Conservation (phyloP, 2,797 vertebrate species). For the Mastacembelus armatus region DNA sequence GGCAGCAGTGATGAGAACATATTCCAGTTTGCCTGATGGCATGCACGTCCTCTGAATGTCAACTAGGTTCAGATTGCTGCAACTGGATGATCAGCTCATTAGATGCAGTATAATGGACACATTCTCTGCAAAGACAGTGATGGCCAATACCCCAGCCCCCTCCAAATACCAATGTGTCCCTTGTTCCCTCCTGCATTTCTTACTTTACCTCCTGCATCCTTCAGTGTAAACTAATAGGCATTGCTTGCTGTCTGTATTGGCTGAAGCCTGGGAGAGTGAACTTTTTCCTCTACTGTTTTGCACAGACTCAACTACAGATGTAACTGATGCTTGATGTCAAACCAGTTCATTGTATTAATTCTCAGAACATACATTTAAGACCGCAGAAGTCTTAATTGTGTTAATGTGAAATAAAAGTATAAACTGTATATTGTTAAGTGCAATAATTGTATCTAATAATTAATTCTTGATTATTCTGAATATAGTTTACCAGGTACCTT, state of each 20-base stretch:
- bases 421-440: too few relatives aligned
- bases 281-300: background rate
- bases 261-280: background rate
- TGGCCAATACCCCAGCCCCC: slow-evolving; percentile 24
- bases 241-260: background rate
- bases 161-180: slow-evolving; percentile 19
- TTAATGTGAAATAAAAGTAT: too few relatives aligned
- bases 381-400: too few relatives aligned
- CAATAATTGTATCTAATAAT: too few relatives aligned
- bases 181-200: background rate
- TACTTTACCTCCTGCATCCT: background rate
- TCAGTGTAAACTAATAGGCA: background rate
- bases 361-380: too few relatives aligned
- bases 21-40: slow-evolving; percentile 45
- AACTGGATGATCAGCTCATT: slow-evolving; percentile 66
- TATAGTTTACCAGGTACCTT: too few relatives aligned
- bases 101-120: slow-evolving; percentile 55
- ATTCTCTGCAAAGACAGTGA: slow-evolving; percentile 36
- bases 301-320: too few relatives aligned
- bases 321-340: too few relatives aligned
- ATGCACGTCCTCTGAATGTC: slow-evolving; percentile 60
- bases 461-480: too few relatives aligned
- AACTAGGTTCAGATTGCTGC: slow-evolving; percentile 51
- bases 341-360: too few relatives aligned
- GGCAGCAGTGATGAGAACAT: slow-evolving; percentile 35